Base-by-base conservation (phyloP, 2,113 vertebrate species). In the Seriola quinqueradiata region DNA sequence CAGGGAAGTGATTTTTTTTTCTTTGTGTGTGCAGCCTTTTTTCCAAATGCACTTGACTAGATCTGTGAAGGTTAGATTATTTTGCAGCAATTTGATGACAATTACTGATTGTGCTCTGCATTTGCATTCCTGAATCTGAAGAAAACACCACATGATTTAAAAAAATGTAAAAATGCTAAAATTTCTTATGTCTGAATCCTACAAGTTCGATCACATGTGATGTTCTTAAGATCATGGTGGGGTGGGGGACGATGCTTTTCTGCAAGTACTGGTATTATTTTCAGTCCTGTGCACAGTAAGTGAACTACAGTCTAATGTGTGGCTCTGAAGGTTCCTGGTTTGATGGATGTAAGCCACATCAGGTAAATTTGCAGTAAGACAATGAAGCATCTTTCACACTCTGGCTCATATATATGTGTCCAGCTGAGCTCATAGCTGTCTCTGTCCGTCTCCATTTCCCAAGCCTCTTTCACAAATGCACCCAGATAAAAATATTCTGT, bases 381-480 rank as follows among this genome's bases (percentile, higher is more conserved):
- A 88, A 61, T 77, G 88, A 86, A 94, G 95, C 96, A 96, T 95
- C 96, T 97, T 96, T 97, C 96, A 97, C 97, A 96, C 96, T 97
- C 96, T 95, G 84, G 89, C 93, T 93, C 8, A 44, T 86, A 67
- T 75, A 76, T 75, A 40, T 84, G 90, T 90, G 81, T 81, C 69
- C 72, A 86, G 38, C 91, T 91, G 82, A 84, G 89, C 82, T 85
- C 77, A 84, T 32, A 87, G 81, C 83, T 83, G 63, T 88, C 82
- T 90, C 74, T 86, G 87, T 92, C 54, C 32, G 72, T 87, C 59
- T 88, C 82, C 85, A 81, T 93, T 81, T 88, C 83, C 78, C 64
- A 75, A 90, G 65, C 78, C 65, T 86, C 64, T 77, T 69, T 78
- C 78, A 82, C 85, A 87, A 77, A 80, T 63, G 76, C 67, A 76